phyloP scores from a whole-genome alignment of 2,888 invertebrate species.

The Ornithoptera priamus region DNA sequence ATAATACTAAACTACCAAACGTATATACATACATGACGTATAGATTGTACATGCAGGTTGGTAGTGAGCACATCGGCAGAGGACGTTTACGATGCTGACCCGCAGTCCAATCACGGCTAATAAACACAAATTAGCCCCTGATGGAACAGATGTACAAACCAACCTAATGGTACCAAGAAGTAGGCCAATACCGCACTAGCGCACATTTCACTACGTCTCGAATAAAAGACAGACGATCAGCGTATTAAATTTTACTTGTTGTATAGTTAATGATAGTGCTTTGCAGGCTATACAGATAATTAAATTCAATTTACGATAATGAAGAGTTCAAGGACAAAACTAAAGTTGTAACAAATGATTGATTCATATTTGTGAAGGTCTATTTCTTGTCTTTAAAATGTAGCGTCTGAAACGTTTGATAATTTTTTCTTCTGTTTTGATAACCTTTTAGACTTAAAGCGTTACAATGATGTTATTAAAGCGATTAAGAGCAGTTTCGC shows the following conservation, averaged over 20 bases:
- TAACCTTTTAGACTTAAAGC: not conserved
- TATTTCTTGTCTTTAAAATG: not conserved
- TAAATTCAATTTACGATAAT: too few relatives aligned
- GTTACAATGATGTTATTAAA: constrained; percentile 5
- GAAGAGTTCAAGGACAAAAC: too few relatives aligned
- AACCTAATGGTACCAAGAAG: constrained; percentile 24
- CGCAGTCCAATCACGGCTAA: constrained; percentile 70
- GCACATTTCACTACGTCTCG: constrained; percentile 15
- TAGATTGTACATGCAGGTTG: not conserved
- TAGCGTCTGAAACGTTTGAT: not conserved
- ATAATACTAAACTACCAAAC: not conserved
- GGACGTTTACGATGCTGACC: constrained; percentile 58
- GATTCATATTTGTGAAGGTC: not conserved
- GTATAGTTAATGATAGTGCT: not conserved
- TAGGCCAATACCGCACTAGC: constrained; percentile 22
- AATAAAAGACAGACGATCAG: not conserved
- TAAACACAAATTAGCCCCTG: constrained; percentile 69
- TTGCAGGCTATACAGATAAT: not conserved
- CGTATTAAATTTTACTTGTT: not conserved
- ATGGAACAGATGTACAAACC: constrained; percentile 52
- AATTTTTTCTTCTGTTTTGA: not conserved
- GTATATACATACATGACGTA: not conserved
- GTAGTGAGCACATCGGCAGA: not conserved
- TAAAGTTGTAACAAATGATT: too few relatives aligned
- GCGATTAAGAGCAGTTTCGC: constrained; percentile 44